Evolutionary conservation across 92 coral and sea anemone genomes (phyloP).

Genomic region (Heteractis magnifica): DNA sequence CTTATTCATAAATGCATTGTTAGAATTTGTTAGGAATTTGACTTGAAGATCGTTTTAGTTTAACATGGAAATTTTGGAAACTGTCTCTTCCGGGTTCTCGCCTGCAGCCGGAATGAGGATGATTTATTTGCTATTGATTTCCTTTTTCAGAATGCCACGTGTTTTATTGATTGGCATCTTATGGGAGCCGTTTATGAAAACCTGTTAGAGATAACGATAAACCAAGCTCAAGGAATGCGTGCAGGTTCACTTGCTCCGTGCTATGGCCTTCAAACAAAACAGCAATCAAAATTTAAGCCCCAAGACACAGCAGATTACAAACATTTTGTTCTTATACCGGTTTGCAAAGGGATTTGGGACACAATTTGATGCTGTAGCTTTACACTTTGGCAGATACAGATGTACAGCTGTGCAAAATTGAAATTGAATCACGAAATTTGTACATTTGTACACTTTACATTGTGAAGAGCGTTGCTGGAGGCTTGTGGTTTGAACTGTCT

Average conservation of each 20-base stretch:
- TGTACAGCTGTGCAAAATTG: background rate
- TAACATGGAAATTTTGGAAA: too few relatives aligned
- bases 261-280: background rate
- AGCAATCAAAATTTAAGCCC: background rate
- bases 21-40: too few relatives aligned
- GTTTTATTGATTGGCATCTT: background rate
- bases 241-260: background rate
- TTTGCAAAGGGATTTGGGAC: background rate
- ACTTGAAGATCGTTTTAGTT: too few relatives aligned
- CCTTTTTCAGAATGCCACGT: background rate
- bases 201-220: background rate
- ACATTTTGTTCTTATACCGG: background rate
- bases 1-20: background rate
- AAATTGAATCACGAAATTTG: background rate
- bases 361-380: background rate
- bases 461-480: background rate
- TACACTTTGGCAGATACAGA: background rate
- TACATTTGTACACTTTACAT: background rate
- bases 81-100: too few relatives aligned
- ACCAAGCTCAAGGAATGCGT: background rate
- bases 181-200: background rate
- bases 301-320: too few relatives aligned
- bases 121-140: too few relatives aligned
- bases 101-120: too few relatives aligned
- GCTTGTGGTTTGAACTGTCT: slow-evolving; percentile 2